Percentiles rank a stretch among this genome's conserved stretches.
Evolutionary conservation across 1,140 invertebrate species (phyloP).

Genomic region (Ylistrum balloti): DNA sequence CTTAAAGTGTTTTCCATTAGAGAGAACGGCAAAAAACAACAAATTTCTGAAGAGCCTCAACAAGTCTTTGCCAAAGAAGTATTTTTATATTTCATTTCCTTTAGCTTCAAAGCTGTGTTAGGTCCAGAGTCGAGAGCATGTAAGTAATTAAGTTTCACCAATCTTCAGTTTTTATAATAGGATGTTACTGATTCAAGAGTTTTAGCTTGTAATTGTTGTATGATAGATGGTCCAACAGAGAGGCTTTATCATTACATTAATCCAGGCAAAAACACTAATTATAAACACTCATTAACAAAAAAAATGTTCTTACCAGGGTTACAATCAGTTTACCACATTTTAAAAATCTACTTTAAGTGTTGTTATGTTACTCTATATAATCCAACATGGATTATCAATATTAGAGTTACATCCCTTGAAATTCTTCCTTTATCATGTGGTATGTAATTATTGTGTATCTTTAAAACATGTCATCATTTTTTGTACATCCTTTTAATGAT

Average conservation of each 20-base stretch:
- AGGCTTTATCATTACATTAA: not conserved
- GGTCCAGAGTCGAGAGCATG: not conserved
- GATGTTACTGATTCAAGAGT: not conserved
- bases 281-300: too few species aligned
- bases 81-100: not conserved
- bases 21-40: not conserved
- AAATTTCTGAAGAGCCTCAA: not conserved
- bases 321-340: too few species aligned
- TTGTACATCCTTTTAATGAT: not conserved
- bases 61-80: not conserved
- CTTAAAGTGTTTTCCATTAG: not conserved
- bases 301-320: too few species aligned
- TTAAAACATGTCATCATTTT: not conserved
- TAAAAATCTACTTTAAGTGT: too few species aligned
- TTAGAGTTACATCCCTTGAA: too few species aligned
- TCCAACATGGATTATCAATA: too few species aligned
- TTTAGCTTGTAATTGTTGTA: not conserved
- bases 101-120: not conserved
- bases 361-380: too few species aligned
- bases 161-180: not conserved
- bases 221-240: not conserved
- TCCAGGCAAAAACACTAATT: not conserved
- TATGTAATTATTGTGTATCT: not conserved
- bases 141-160: not conserved
- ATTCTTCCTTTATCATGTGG: not conserved